Evolutionary conservation across 35 echinoderm and acorn worm genomes (phyloP).

Genomic region (Heliocidaris erythrogramma): DNA sequence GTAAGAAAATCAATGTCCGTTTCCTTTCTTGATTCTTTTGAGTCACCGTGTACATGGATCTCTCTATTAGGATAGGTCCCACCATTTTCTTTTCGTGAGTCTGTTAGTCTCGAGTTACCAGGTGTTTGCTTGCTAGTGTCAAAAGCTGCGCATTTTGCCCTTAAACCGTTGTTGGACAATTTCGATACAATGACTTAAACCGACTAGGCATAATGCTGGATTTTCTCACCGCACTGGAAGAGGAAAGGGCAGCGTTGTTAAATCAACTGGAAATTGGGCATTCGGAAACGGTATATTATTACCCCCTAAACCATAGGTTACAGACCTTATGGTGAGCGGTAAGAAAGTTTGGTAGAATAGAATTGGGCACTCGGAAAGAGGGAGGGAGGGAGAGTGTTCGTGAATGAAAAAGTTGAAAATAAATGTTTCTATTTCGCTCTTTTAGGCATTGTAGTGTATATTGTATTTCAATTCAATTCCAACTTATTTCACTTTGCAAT

Average conservation of each 20-base stretch:
- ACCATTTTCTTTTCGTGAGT: not conserved
- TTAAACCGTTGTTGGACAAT: constrained; percentile 18
- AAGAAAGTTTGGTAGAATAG: too few relatives aligned
- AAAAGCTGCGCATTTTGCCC: constrained; percentile 8
- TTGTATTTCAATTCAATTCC: too few relatives aligned
- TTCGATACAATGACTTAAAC: constrained; percentile 5
- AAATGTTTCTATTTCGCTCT: too few relatives aligned
- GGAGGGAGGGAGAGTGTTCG: too few relatives aligned
- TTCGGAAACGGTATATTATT: constrained; percentile 11
- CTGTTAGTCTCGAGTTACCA: constrained; percentile 37
- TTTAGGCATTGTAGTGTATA: too few relatives aligned
- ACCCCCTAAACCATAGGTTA: not conserved
- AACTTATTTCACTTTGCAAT: too few relatives aligned
- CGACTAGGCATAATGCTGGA: constrained; percentile 7
- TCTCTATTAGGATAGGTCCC: not conserved
- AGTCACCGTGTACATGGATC: not conserved
- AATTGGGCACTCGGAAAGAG: too few relatives aligned
- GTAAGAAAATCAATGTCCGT: too few relatives aligned
- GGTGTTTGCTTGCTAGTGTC: constrained; percentile 15
- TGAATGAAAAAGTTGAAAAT: too few relatives aligned
- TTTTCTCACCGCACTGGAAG: not conserved
- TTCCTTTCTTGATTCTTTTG: not conserved
- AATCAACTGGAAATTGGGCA: not conserved
- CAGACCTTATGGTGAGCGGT: not conserved
- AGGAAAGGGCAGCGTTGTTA: not conserved